Evolutionary conservation across 2,888 invertebrate species (phyloP), one percentile per base, ranked within the genome.

Genomic region (Drosophila paranaensis): DNA sequence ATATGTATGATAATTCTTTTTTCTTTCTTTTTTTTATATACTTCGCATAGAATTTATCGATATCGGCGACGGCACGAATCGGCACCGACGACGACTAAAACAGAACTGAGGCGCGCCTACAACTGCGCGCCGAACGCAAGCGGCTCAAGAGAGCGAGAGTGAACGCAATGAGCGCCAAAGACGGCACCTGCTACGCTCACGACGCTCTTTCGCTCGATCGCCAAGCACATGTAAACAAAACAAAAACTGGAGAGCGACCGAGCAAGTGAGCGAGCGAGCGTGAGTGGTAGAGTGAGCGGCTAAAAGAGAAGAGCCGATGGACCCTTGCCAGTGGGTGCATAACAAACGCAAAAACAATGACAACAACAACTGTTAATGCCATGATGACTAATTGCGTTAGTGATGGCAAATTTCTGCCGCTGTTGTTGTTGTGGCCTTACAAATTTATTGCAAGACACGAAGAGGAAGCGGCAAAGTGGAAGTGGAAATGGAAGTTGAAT

Each of bases 11-110:
- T 30, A 48, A 48, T 45, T 20, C 6, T 35, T 45, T 20, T 20
- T 20, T 20, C 20, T 27, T 46, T 13, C 6, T 55, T 43, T 66
- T 43, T 45, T 43, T 60, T 27, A 60, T 71, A 61, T 79, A 79
- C 45, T 66, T 51, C 62, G 64, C 56, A 55, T 61, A 42, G 64
- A 64, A 57, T 66, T 50, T 82, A 69, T 82, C 83, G 83, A 88
- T 80, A 86, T 82, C 87, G 88, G 74, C 71, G 82, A 68, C 89
- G 84, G 82, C 83, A 87, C 87, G 88, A 83, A 68, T 84, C 71
- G 82, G 83, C 85, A 84, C 89, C 89, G 85, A 85, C 89, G 86
- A 76, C 83, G 82, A 74, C 71, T 77, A 69, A 85, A 89, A 85
- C 82, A 79, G 89, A 79, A 85, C 82, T 88, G 82, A 81, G 65